Evolutionary conservation across 2,888 invertebrate species (phyloP), one percentile per base, ranked within the genome.

Genomic region (Aporophyla nigra): DNA sequence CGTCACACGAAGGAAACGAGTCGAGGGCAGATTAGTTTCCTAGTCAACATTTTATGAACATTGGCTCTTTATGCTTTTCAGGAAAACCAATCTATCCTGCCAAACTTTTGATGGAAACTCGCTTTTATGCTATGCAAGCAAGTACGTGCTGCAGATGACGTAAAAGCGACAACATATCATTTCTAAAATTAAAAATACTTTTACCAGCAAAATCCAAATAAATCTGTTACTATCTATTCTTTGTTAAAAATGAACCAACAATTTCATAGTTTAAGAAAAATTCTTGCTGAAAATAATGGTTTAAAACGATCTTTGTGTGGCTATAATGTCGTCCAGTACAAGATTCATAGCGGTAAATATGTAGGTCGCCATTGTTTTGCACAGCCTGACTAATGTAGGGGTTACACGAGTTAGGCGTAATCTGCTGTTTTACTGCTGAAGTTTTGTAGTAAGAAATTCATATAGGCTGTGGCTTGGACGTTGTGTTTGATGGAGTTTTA

Each of bases 301-400:
- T 62, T 43, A n/a, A 49, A 54, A 65, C 40, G n/a, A 59, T 70
- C 9, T 71, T 59, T 71, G 19, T 71, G 59, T 71, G n/a, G 54
- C 56, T 51, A 27, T 59, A 59, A 21, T 61, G 66, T 62, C 62
- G 40, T 27, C 33, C 19, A 21, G 61, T 49, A 43, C 21, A 65
- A 77, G 68, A 77, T 85, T 74, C 65, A 85, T 76, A 24, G 82
- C 68, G 24, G 6, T 82, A 66, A 80, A 71, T 72, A 76, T 80
- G 62, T 81, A 71, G 71, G 69, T 70, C 65, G 53, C 62, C 46
- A 61, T 77, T 81, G 82, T 83, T 82, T 66, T 54, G 27, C 58
- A 33, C 24, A 76, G 72, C 14, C 56, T 63, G 53, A 67, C 61
- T 82, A 71, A 84, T 76, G 76, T 76, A 54, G 73, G 56, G 65